These are phyloP conservation scores for Anseranas semipalmata DNA, from an alignment of 2,113 vertebrate genomes.

Conservation along the genomic window DNA sequence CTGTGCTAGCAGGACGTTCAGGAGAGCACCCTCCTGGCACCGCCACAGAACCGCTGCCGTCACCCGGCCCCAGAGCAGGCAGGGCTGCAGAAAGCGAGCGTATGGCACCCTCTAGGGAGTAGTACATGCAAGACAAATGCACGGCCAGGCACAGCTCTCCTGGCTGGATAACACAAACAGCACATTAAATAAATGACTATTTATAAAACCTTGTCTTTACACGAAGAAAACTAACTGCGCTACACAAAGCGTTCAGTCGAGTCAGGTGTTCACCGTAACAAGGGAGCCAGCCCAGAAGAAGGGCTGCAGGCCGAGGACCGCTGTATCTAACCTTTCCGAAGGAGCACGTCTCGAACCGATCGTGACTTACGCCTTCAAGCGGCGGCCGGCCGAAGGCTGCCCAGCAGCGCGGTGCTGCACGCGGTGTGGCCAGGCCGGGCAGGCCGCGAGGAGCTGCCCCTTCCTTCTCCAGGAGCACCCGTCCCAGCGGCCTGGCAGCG, in stretches of 20 bases:
- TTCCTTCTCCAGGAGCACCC: not conserved
- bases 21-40: fast-evolving
- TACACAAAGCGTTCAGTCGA: not conserved
- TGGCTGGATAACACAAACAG: not conserved
- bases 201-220: not conserved
- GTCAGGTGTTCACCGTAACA: not conserved
- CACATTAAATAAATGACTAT: not conserved
- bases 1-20: fast-evolving
- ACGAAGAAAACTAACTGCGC: too few relatives aligned
- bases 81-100: not conserved
- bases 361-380: too few relatives aligned
- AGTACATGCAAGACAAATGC: slow-evolving; percentile 1
- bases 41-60: not conserved
- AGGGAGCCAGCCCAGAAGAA: not conserved
- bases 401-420: not conserved
- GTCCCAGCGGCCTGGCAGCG: too few relatives aligned
- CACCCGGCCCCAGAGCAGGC: not conserved
- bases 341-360: too few relatives aligned
- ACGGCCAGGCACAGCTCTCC: not conserved
- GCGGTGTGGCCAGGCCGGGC: fast-evolving
- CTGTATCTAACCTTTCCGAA: not conserved
- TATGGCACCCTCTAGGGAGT: slow-evolving; percentile 80
- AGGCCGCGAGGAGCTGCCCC: fast-evolving
- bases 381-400: not conserved
- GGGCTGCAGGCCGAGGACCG: not conserved